Evolutionary conservation across 2,797 vertebrate genomes (phyloP).

Genomic region (Lerista edwardsae): DNA sequence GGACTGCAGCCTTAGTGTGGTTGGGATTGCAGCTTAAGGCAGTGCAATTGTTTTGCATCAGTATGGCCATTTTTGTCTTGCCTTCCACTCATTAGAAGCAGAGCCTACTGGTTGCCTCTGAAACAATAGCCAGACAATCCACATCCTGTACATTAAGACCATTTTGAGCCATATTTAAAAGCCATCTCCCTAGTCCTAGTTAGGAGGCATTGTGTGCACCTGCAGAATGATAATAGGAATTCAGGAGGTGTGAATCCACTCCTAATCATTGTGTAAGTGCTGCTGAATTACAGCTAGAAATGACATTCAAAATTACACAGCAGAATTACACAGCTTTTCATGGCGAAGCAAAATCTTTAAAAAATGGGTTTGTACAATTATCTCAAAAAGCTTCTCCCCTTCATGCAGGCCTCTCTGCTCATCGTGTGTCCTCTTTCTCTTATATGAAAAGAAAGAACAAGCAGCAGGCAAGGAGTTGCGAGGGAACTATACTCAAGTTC

Average conservation of each 20-base stretch:
- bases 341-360: slow-evolving; percentile 21
- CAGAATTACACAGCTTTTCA: slow-evolving; percentile 29
- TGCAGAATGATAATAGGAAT: slow-evolving; percentile 12
- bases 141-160: not conserved
- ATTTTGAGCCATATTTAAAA: slow-evolving; percentile 2
- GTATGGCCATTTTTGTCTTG: not conserved
- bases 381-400: slow-evolving; percentile 5
- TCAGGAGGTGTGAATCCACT: not conserved
- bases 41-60: not conserved
- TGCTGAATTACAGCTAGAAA: slow-evolving; percentile 20
- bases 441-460: slow-evolving; percentile 1
- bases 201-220: not conserved
- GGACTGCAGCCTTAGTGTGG: too few relatives aligned
- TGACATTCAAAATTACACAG: not conserved
- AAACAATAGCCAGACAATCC: slow-evolving; percentile 8
- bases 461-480: not conserved
- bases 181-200: not conserved
- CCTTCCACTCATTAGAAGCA: not conserved
- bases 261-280: slow-evolving; percentile 17
- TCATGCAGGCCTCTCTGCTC: slow-evolving; percentile 6
- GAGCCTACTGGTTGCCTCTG: not conserved
- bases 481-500: not conserved
- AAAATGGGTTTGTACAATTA: slow-evolving; percentile 33
- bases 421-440: slow-evolving; percentile 4
- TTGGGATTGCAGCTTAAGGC: not conserved